Base-by-base conservation (phyloP, 2,797 vertebrate genomes). In the Merluccius polli region DNA sequence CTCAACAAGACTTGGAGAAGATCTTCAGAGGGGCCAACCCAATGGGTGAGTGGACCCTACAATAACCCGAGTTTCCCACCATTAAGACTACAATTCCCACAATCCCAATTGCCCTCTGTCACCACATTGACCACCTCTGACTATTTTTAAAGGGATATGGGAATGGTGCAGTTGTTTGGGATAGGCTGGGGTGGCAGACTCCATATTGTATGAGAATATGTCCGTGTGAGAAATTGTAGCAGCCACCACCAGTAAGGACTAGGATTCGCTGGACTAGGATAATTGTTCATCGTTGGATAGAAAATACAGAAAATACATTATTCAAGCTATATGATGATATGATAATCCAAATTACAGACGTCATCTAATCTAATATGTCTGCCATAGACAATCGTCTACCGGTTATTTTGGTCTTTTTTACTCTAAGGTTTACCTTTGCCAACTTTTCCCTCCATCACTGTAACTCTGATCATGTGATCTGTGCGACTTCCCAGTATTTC, bases 11-110 rank as follows among this genome's bases (percentile, higher is more conserved):
- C 90, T 91, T 99, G 89, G 96, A 95, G 80, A 95, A 95, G 89
- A 93, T 99, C 84, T 99, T 99, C 82, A 94, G 88, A 70, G 97
- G 95, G 85, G 97, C 97, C 73, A 99, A 98, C 91, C 97, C 97
- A 59, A 88, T 96, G 79, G 98, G 97, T 99, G 59, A 70, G 87
- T 74, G 69, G 81, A 71, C 75, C 71, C 52, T 5, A n/a, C 48
- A n/a, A 8, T 7, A 52, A 52, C 48, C 48, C n/a, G 18, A 38
- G 36, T 38, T 4, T 38, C 36, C 36, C 36, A 38, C 36, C 4
- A 44, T 1, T 15, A 44, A 44, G 33, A 35, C 33, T 35, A 5
- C 4, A 38, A 38, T 38, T 11, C 4, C 36, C 36, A 38, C 36
- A 7, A 12, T 38, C 36, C 36, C 35, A 11, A 36, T 36, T 36